These are phyloP conservation scores for Amorpha juglandis DNA, from an alignment of 2,888 invertebrate genomes.

Conservation along the genomic window DNA sequence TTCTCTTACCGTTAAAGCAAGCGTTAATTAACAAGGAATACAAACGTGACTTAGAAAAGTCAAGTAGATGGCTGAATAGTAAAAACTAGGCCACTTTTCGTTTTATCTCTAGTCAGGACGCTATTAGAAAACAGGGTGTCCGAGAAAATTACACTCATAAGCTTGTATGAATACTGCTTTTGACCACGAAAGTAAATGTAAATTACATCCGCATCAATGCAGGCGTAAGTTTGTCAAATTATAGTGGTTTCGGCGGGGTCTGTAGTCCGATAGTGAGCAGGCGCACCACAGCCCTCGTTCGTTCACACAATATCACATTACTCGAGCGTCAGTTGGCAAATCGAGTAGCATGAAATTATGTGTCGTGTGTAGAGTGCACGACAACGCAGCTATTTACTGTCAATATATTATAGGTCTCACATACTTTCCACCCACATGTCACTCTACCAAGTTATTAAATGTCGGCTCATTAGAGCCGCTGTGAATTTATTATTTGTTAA, in stretches of 20 bases:
- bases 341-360: slow-evolving; percentile 27
- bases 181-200: neutral
- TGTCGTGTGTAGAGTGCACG: neutral
- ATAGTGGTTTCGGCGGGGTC: neutral
- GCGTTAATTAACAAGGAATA: no score
- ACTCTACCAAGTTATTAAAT: neutral
- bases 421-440: neutral
- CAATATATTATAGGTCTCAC: neutral
- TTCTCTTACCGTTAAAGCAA: no score
- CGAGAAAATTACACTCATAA: no score
- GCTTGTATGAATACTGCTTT: neutral
- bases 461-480: neutral
- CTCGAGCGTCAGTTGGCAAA: slow-evolving; percentile 31
- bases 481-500: neutral
- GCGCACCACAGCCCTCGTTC: neutral
- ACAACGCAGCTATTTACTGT: neutral
- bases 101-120: no score
- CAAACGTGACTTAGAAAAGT: no score
- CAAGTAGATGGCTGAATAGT: no score
- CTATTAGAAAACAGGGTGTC: no score
- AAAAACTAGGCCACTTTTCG: no score
- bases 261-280: neutral
- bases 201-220: slow-evolving; percentile 12
- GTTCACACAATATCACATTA: slow-evolving; percentile 32
- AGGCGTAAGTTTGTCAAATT: slow-evolving; percentile 3